These are phyloP conservation scores for Sebastes iracundus DNA, from an alignment of 2,797 vertebrate genomes.

Conservation along the genomic window DNA sequence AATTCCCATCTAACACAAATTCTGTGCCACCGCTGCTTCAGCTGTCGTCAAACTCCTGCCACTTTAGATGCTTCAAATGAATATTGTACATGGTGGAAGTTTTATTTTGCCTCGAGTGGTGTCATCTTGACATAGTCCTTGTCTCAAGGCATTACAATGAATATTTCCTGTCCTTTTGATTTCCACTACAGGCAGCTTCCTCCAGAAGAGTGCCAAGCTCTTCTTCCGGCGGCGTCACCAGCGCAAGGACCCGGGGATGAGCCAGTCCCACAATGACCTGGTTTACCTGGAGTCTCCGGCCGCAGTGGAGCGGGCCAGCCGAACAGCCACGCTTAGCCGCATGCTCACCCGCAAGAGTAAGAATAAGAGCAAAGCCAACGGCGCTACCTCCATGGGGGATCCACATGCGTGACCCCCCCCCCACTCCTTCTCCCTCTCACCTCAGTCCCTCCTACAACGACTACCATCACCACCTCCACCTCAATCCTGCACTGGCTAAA, in stretches of 20 bases:
- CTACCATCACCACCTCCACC: slow-evolving; percentile 43
- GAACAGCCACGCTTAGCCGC: slow-evolving; percentile 86
- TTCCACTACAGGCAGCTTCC: slow-evolving; percentile 86
- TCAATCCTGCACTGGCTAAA: slow-evolving; percentile 51
- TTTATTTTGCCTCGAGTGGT: not conserved
- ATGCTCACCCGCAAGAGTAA: slow-evolving; percentile 90
- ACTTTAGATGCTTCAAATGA: not conserved
- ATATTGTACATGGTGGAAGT: not conserved
- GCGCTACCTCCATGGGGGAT: slow-evolving; percentile 82
- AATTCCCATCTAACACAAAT: slow-evolving; percentile 12
- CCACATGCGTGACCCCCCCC: slow-evolving; percentile 68
- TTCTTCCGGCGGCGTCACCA: slow-evolving; percentile 95
- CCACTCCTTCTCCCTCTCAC: not conserved
- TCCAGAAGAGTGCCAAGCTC: slow-evolving; percentile 92
- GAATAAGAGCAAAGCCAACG: slow-evolving; percentile 85
- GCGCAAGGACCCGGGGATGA: slow-evolving; percentile 96
- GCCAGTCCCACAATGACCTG: slow-evolving; percentile 97
- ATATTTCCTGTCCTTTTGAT: not conserved
- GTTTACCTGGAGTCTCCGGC: slow-evolving; percentile 90
- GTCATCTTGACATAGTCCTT: not conserved
- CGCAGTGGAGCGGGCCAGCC: slow-evolving; percentile 84
- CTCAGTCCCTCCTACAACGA: slow-evolving; percentile 36
- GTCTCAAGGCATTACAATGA: not conserved
- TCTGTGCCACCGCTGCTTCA: slow-evolving; percentile 18
- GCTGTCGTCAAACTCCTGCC: not conserved